Evolutionary conservation across 2,797 vertebrate genomes (phyloP).

Genomic region (Spea hammondii): DNA sequence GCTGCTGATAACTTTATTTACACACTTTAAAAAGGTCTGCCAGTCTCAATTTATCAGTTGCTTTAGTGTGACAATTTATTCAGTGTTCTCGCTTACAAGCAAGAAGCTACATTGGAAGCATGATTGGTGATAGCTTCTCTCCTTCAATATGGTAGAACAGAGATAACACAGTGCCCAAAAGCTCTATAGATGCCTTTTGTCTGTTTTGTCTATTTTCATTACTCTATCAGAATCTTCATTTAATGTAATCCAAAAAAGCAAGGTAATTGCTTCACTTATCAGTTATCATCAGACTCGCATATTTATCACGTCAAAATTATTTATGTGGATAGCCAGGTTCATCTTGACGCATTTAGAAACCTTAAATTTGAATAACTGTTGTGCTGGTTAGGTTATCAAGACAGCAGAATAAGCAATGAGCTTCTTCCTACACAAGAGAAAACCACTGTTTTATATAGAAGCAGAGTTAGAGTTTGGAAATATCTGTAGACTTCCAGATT

Average conservation of each 20-base stretch:
- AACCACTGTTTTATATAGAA: neutral
- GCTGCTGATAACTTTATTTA: conserved; percentile 74
- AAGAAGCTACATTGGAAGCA: conserved; percentile 78
- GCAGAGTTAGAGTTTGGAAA: neutral
- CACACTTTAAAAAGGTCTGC: conserved; percentile 72
- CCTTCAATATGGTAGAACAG: conserved; percentile 81
- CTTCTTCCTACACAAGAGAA: conserved; percentile 52
- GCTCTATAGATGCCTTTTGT: conserved; percentile 75
- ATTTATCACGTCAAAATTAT: conserved; percentile 83
- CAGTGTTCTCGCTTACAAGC: conserved; percentile 77
- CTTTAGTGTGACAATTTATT: conserved; percentile 81
- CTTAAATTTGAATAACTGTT: conserved; percentile 77
- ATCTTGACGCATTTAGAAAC: conserved; percentile 74
- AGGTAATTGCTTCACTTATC: conserved; percentile 83
- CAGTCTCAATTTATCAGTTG: conserved; percentile 81
- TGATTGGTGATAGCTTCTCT: conserved; percentile 80
- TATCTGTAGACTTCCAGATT: neutral
- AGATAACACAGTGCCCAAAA: conserved; percentile 80
- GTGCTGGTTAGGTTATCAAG: conserved; percentile 77
- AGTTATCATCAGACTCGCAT: conserved; percentile 76
- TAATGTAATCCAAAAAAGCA: conserved; percentile 80
- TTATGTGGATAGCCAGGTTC: conserved; percentile 80
- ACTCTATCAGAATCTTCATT: conserved; percentile 83
- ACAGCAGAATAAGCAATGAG: conserved; percentile 71
- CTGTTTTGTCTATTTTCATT: conserved; percentile 82